A percentile compares a stretch with the other conserved stretches of the same genome.
Evolutionary conservation across 1,140 invertebrate genomes (phyloP).

Genomic region (Bombus pyrosoma): DNA sequence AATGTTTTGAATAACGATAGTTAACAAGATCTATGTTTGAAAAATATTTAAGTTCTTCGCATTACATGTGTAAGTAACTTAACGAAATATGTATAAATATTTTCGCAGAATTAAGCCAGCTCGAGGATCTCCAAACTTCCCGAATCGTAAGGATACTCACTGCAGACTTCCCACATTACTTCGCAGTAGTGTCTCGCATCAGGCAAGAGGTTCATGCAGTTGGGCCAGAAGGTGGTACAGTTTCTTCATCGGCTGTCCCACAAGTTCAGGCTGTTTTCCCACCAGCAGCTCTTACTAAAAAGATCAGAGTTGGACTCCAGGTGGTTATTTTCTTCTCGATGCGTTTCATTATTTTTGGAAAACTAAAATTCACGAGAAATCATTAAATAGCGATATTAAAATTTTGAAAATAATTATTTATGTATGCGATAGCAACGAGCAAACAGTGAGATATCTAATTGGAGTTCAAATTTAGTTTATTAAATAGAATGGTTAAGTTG

Average conservation of each 20-base stretch:
- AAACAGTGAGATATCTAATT: no score
- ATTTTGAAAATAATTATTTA: neutral
- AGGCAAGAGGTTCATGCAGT: slow-evolving; percentile 97
- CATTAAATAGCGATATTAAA: neutral
- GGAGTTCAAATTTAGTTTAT: no score
- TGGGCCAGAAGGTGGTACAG: slow-evolving; percentile 96
- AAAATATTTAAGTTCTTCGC: no score
- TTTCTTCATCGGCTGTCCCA: slow-evolving; percentile 96
- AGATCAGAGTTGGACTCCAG: slow-evolving; percentile 97
- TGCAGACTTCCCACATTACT: slow-evolving; percentile 98
- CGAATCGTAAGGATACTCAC: slow-evolving; percentile 96
- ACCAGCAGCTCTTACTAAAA: slow-evolving; percentile 95
- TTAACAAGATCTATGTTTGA: no score
- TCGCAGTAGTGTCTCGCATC: slow-evolving; percentile 96
- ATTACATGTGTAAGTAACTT: neutral
- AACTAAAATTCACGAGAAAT: neutral
- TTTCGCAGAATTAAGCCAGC: slow-evolving; percentile 88
- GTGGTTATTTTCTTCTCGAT: slow-evolving; percentile 80
- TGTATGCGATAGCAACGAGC: neutral
- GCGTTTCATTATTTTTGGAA: neutral
- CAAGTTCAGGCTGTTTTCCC: slow-evolving; percentile 98
- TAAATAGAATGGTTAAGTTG: no score
- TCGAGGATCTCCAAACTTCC: slow-evolving; percentile 93
- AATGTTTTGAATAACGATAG: no score
- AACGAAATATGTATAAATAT: no score